A percentile compares a stretch with the other conserved stretches of the same genome.
These are phyloP conservation scores for Acipenser oxyrinchus DNA, from an alignment of 2,797 vertebrate species.

Conservation along the genomic window DNA sequence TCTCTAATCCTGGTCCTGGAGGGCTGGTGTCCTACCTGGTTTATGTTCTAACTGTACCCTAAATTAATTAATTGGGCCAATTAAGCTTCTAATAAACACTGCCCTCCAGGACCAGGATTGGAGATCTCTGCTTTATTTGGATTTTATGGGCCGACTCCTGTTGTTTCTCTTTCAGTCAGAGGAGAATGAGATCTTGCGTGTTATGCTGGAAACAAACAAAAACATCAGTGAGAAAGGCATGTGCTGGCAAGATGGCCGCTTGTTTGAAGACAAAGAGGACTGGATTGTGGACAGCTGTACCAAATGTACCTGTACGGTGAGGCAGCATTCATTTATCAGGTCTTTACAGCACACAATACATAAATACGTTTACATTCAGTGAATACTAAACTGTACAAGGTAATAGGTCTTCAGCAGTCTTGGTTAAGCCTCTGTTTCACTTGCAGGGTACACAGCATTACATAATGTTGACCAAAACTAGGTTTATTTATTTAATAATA, in stretches of 20 bases:
- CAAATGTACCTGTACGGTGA: slow-evolving; percentile 80
- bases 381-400: too few species aligned
- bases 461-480: too few species aligned
- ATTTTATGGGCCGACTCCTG: not conserved
- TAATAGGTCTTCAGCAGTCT: too few species aligned
- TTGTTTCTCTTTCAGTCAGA: slow-evolving; percentile 58
- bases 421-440: too few species aligned
- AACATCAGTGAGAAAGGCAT: slow-evolving; percentile 62
- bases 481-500: too few species aligned
- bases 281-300: slow-evolving; percentile 96
- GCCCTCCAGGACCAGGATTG: slow-evolving; percentile 14
- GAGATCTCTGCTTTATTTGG: slow-evolving; percentile 15
- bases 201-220: slow-evolving; percentile 70
- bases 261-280: slow-evolving; percentile 77
- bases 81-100: not conserved
- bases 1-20: too few species aligned
- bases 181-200: slow-evolving; percentile 83
- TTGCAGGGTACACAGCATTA: too few species aligned
- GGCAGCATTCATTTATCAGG: slow-evolving; percentile 7
- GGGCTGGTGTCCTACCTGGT: slow-evolving; percentile 13
- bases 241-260: slow-evolving; percentile 85
- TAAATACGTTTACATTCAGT: too few species aligned
- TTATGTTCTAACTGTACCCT: slow-evolving; percentile 11
- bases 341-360: too few species aligned
- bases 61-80: slow-evolving; percentile 12